These are phyloP conservation scores for Cyanistes caeruleus DNA, from an alignment of 2,113 vertebrate genomes.

Conservation along the genomic window DNA sequence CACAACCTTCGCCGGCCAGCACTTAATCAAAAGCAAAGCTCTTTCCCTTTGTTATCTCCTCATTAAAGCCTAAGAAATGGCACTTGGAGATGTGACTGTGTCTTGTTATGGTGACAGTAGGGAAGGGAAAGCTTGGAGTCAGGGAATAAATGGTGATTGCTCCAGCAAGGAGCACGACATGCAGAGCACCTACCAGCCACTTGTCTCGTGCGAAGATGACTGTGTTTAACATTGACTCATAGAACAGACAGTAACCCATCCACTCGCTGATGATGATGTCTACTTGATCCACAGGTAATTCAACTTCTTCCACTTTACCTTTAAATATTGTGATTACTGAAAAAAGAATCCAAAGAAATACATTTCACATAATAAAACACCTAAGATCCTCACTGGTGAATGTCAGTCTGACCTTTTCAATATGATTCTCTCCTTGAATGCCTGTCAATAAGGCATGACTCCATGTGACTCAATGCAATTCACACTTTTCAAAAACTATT, in stretches of 20 bases:
- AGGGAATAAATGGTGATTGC: not conserved
- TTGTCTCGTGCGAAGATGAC: not conserved
- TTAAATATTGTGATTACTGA: slow-evolving; percentile 98
- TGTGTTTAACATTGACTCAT: not conserved
- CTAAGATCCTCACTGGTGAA: not conserved
- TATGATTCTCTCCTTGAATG: not conserved
- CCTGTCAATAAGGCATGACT: not conserved
- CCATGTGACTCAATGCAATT: not conserved
- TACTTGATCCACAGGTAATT: slow-evolving; percentile 64
- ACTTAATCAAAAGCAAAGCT: slow-evolving; percentile 14
- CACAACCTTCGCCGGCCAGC: not conserved
- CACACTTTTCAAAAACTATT: not conserved
- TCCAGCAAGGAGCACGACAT: not conserved
- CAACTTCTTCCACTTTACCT: slow-evolving; percentile 97
- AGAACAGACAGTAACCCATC: not conserved
- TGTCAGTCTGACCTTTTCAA: slow-evolving; percentile 5
- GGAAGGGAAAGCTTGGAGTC: not conserved
- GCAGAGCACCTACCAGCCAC: slow-evolving; percentile 46
- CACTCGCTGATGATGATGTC: not conserved
- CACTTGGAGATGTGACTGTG: not conserved
- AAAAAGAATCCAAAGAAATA: slow-evolving; percentile 68
- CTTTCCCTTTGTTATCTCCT: not conserved
- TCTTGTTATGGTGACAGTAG: not conserved
- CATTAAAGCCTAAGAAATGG: not conserved
- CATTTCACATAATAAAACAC: slow-evolving; percentile 56